A percentile compares a stretch with the other conserved stretches of the same genome.
Evolutionary conservation across 2,888 invertebrate species (phyloP).

Genomic region (Ornithoptera priamus): DNA sequence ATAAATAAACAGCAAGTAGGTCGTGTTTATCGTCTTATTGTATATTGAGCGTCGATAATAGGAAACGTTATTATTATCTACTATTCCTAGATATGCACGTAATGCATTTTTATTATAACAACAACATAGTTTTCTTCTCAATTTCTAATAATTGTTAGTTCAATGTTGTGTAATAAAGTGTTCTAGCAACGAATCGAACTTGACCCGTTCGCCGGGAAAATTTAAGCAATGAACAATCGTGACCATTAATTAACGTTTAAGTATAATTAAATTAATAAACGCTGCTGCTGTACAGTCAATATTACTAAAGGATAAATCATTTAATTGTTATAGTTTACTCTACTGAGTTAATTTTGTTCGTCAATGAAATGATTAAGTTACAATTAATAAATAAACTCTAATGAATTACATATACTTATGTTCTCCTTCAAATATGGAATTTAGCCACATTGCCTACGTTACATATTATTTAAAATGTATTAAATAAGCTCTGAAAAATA

Average conservation of each 20-base stretch:
- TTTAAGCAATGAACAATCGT: neutral
- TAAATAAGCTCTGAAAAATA: neutral
- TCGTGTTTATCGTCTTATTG: slow-evolving; percentile 2
- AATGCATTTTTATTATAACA: neutral
- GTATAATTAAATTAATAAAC: neutral
- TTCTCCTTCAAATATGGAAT: neutral
- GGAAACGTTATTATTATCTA: neutral
- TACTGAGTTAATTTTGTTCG: neutral
- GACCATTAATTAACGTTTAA: neutral
- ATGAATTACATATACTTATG: neutral
- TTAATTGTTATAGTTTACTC: neutral
- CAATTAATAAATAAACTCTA: neutral
- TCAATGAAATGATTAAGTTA: neutral
- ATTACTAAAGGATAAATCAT: neutral
- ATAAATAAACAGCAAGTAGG: slow-evolving; percentile 2
- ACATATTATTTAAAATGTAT: neutral
- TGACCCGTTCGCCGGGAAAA: neutral
- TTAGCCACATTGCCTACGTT: neutral
- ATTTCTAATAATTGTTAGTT: neutral
- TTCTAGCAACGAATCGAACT: neutral
- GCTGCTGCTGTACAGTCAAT: neutral
- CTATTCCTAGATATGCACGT: neutral
- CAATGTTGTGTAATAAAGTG: neutral
- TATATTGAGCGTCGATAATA: neutral
- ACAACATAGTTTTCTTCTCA: neutral